Conservation (phyloP, 1,140 invertebrate species). For the Odontomachus brunneus region DNA sequence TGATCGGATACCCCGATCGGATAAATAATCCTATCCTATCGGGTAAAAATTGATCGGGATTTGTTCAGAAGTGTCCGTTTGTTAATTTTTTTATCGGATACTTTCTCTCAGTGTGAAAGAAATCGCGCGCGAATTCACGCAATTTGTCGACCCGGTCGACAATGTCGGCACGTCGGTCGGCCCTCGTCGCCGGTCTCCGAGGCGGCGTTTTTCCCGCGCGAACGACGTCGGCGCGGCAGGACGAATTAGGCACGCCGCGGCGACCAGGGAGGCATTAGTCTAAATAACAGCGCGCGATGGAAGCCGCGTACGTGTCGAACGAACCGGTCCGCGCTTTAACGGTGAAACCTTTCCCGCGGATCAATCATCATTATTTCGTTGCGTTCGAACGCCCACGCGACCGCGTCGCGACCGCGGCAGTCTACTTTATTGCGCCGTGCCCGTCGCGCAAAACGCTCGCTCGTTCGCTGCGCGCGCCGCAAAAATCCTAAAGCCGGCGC, state of each 20-base stretch:
- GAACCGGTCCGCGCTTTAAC: slow-evolving; percentile 78
- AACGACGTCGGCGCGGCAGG: slow-evolving; percentile 22
- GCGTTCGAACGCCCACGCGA: slow-evolving; percentile 77
- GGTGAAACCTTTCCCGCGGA: slow-evolving; percentile 74
- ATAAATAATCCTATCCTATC: too few species aligned
- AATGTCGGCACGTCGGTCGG: too few species aligned
- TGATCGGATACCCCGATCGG: too few species aligned
- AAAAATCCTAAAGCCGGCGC: slow-evolving; percentile 24
- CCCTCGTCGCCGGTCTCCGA: neutral
- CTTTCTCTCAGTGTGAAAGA: too few species aligned
- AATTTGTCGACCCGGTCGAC: too few species aligned
- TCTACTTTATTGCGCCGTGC: slow-evolving; percentile 55
- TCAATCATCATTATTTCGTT: slow-evolving; percentile 80
- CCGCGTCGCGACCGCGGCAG: slow-evolving; percentile 4
- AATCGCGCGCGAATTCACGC: too few species aligned
- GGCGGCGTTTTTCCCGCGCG: slow-evolving; percentile 12
- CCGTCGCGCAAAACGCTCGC: slow-evolving; percentile 25
- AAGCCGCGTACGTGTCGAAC: slow-evolving; percentile 59
- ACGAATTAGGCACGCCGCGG: slow-evolving; percentile 38
- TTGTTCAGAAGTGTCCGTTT: too few species aligned
- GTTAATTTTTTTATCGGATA: too few species aligned
- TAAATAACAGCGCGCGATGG: slow-evolving; percentile 57
- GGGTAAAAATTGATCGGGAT: too few species aligned
- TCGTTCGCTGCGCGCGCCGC: neutral
- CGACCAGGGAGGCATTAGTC: slow-evolving; percentile 47